These are phyloP conservation scores for Parauchenoglanis ngamensis DNA, from an alignment of 2,797 vertebrate species.

Conservation along the genomic window DNA sequence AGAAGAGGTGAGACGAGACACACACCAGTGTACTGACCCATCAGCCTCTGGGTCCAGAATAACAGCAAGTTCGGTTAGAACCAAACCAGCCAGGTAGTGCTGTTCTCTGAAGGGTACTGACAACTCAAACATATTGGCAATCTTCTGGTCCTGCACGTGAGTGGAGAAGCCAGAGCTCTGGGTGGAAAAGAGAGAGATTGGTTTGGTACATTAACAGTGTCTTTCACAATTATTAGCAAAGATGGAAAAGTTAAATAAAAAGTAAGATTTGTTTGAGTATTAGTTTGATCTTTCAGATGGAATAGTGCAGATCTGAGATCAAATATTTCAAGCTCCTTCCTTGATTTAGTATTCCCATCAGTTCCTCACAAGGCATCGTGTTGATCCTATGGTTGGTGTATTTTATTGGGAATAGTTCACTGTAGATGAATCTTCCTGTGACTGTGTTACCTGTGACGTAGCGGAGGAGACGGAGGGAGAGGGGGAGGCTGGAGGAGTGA, in stretches of 20 bases:
- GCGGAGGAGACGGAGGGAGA: constrained; percentile 97
- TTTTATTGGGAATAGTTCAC: background rate
- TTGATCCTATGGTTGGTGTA: background rate
- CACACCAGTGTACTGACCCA: constrained; percentile 77
- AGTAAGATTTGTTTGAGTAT: background rate
- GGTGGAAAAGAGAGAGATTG: background rate
- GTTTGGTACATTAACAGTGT: too few species aligned
- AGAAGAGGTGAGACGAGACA: constrained; percentile 24
- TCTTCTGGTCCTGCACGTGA: constrained; percentile 96
- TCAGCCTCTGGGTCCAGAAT: constrained; percentile 97
- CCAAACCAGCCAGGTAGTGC: constrained; percentile 93
- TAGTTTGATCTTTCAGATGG: background rate
- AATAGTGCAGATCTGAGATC: background rate
- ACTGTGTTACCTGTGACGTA: constrained; percentile 86
- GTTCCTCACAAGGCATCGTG: background rate
- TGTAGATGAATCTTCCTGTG: background rate
- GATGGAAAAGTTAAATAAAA: background rate
- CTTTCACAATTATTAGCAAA: background rate
- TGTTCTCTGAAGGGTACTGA: constrained; percentile 97
- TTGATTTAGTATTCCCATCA: background rate
- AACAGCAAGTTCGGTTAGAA: constrained; percentile 89
- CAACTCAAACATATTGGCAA: constrained; percentile 98
- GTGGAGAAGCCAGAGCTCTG: constrained; percentile 99
- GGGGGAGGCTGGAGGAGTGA: constrained; percentile 94
- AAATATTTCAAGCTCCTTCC: background rate